Base-by-base conservation (phyloP, 2,888 invertebrate species). In the Eledone cirrhosa region DNA sequence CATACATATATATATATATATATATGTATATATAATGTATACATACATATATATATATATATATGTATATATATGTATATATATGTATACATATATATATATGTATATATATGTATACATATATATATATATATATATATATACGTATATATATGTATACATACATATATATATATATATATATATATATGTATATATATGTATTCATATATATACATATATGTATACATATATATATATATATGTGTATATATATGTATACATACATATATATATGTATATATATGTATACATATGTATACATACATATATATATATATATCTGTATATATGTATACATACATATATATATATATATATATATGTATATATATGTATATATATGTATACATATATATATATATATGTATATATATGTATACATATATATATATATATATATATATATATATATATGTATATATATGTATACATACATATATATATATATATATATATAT, bases 1-100 rank as follows among this genome's bases (percentile, higher is more conserved):
- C 27, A 63, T 63, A 19, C 19, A 63, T 63, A 63, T 63, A 63
- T 63, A 63, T 63, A 63, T 63, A 63, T 63, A 63, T 63, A 19
- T 63, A 63, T 63, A 63, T 63, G 19, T 63, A 63, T 63, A 63
- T 19, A 19, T 19, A 19, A 19, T 19, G 19, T 19, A 63, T 63
- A 63, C 19, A 63, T 63, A 63, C 19, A 19, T 19, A 63, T 63
- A 63, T 63, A 63, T 19, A 63, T 63, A 19, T 19, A 19, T 63
- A 63, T 63, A 19, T 63, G 19, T 19, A 63, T 63, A 19, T 19
- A 63, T 63, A 63, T 19, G 19, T 19, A 63, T 63, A 19, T 19
- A 19, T 63, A 63, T 63, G 27, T 63, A 63, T 63, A 19, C 2
- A 19, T 5, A 63, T 63, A 63, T 13, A 19, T 63, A 19, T 63